Percentiles rank a stretch among this genome's conserved stretches.
phyloP scores from a whole-genome alignment of 2,888 invertebrate genomes.

The Kuschelorhynchus macadamiae region DNA sequence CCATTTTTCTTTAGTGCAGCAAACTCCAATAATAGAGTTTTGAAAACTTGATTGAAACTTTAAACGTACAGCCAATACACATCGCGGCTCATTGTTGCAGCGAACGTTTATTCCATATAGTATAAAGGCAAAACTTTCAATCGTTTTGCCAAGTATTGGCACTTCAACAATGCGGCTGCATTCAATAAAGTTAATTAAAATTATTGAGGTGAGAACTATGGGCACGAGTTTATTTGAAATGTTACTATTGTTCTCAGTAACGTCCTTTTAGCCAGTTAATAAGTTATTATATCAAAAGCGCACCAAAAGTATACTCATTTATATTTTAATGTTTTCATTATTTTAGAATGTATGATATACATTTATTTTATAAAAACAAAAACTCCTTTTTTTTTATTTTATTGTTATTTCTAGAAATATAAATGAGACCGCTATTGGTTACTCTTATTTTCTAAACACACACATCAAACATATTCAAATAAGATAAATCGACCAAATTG shows the following conservation, averaged over 20 bases:
- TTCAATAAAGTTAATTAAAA: slow-evolving; percentile 36
- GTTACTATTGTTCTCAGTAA: too few species aligned
- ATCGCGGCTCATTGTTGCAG: slow-evolving; percentile 17
- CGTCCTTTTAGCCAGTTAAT: too few species aligned
- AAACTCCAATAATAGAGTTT: slow-evolving; percentile 29
- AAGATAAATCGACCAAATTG: slow-evolving; percentile 24
- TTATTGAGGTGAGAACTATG: slow-evolving; percentile 24
- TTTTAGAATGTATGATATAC: too few species aligned
- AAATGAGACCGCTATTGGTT: neutral
- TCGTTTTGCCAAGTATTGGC: slow-evolving; percentile 34
- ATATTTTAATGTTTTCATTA: too few species aligned
- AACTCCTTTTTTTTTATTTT: too few species aligned
- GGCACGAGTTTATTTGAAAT: neutral
- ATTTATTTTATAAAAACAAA: too few species aligned
- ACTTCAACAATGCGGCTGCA: slow-evolving; percentile 25
- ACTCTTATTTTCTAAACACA: slow-evolving; percentile 13
- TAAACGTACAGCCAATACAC: slow-evolving; percentile 27
- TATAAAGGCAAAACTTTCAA: slow-evolving; percentile 32
- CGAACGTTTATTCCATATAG: slow-evolving; percentile 30
- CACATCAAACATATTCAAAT: slow-evolving; percentile 11
- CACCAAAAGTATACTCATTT: too few species aligned
- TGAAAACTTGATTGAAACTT: slow-evolving; percentile 43
- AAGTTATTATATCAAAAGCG: too few species aligned
- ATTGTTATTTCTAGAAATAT: too few species aligned
- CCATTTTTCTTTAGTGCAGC: neutral